Conservation (phyloP, 2,113 vertebrate species). For the Seriola quinqueradiata region DNA sequence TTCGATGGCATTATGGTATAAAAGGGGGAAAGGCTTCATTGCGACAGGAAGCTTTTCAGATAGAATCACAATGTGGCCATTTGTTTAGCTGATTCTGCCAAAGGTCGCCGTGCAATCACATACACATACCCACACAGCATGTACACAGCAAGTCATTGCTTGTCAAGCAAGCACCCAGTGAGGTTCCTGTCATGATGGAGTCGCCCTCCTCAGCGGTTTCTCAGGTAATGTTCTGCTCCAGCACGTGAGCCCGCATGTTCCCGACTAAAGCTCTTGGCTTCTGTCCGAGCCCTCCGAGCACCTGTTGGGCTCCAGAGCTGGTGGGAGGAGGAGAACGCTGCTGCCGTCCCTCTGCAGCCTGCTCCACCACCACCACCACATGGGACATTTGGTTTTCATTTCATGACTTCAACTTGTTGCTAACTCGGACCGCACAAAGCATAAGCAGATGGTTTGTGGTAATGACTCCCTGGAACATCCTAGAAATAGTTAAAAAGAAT, state of each 20-base stretch:
- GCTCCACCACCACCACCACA: conserved; percentile 65
- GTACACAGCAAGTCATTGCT: conserved; percentile 12
- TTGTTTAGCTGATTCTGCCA: conserved; percentile 37
- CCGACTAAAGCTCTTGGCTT: conserved; percentile 47
- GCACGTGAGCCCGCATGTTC: conserved; percentile 62
- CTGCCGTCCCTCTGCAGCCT: conserved; percentile 66
- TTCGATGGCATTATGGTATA: conserved; percentile 62
- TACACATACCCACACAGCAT: neutral
- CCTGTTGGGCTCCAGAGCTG: conserved; percentile 75
- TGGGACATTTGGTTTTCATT: conserved; percentile 86
- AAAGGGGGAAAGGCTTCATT: conserved; percentile 44
- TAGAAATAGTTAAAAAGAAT: conserved; percentile 45
- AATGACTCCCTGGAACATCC: conserved; percentile 55
- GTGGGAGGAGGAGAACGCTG: conserved; percentile 46
- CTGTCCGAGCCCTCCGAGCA: conserved; percentile 68
- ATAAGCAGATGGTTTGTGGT: conserved; percentile 78
- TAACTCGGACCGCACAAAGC: conserved; percentile 77
- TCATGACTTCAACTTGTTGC: conserved; percentile 83
- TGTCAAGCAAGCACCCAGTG: conserved; percentile 12
- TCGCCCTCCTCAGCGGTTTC: conserved; percentile 18
- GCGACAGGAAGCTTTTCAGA: conserved; percentile 74
- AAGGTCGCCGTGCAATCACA: conserved; percentile 41
- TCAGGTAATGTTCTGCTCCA: conserved; percentile 61
- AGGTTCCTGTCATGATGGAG: conserved; percentile 6
- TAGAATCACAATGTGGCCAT: conserved; percentile 53